Percentiles rank a stretch among this genome's conserved stretches.
Evolutionary conservation across 2,113 vertebrate species (phyloP).

Genomic region (Lophura nycthemera): DNA sequence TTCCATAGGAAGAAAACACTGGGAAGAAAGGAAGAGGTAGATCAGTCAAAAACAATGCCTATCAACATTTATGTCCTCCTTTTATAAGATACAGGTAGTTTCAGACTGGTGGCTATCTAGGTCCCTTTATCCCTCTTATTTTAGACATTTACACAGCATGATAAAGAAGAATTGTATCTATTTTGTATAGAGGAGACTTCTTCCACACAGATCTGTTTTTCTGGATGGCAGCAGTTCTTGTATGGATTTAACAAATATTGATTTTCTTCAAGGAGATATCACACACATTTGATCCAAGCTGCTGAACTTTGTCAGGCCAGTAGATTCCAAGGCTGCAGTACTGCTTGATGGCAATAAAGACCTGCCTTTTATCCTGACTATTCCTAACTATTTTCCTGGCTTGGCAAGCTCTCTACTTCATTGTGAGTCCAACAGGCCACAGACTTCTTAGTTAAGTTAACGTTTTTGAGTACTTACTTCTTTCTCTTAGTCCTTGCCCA

Average conservation of each 20-base stretch:
- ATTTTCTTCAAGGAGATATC: neutral
- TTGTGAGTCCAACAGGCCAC: neutral
- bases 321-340: neutral
- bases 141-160: neutral
- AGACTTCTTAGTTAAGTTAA: neutral
- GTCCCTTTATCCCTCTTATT: neutral
- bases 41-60: neutral
- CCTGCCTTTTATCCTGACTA: neutral
- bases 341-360: neutral
- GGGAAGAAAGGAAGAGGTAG: neutral
- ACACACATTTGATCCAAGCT: fast-evolving
- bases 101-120: neutral
- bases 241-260: neutral
- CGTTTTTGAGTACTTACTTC: constrained; percentile 76
- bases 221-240: neutral
- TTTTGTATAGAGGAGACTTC: neutral
- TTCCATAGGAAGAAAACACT: constrained; percentile 84
- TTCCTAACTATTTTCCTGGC: neutral
- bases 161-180: fast-evolving
- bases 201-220: neutral
- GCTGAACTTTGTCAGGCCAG: neutral
- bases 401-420: neutral
- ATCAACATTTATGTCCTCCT: neutral
- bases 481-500: constrained; percentile 84
- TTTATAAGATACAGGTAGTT: neutral